A percentile compares a stretch with the other conserved stretches of the same genome.
These are phyloP conservation scores for Eupeodes corollae DNA, from an alignment of 1,140 invertebrate species.

Conservation along the genomic window DNA sequence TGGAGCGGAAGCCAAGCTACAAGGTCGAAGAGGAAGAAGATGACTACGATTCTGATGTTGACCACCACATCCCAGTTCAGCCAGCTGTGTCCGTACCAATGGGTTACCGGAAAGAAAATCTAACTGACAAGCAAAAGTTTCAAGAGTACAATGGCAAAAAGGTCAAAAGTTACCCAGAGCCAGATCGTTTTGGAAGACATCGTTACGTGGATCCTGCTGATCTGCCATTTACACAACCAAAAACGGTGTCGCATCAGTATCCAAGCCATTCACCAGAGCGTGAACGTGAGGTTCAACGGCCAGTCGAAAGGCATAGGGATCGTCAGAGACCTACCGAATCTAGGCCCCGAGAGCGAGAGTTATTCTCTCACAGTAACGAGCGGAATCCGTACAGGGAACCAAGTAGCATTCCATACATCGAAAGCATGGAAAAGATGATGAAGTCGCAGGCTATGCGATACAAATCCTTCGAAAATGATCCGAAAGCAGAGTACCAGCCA, in stretches of 20 bases:
- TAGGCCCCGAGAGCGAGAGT: conserved; percentile 8
- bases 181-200: conserved; percentile 22
- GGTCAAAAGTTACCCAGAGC: conserved; percentile 20
- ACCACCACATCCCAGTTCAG: conserved; percentile 6
- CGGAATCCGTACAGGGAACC: conserved; percentile 34
- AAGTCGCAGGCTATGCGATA: conserved; percentile 34
- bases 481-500: too few relatives aligned
- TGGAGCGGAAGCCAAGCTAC: conserved; percentile 13
- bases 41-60: conserved; percentile 11
- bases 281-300: conserved; percentile 5
- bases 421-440: conserved; percentile 36
- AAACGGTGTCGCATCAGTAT: conserved; percentile 20
- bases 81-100: not conserved
- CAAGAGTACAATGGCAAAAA: conserved; percentile 28
- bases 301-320: conserved; percentile 1
- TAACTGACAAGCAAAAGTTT: conserved; percentile 34
- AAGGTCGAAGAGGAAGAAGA: conserved; percentile 5
- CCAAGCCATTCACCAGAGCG: conserved; percentile 20
- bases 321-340: not conserved
- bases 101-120: conserved; percentile 28
- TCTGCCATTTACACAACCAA: conserved; percentile 20
- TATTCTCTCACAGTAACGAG: conserved; percentile 19
- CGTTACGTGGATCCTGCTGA: conserved; percentile 29
- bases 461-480: conserved; percentile 10
- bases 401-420: conserved; percentile 33